These are phyloP conservation scores for Ctenosaura bakeri DNA, from an alignment of 2,797 vertebrate species.

Conservation along the genomic window DNA sequence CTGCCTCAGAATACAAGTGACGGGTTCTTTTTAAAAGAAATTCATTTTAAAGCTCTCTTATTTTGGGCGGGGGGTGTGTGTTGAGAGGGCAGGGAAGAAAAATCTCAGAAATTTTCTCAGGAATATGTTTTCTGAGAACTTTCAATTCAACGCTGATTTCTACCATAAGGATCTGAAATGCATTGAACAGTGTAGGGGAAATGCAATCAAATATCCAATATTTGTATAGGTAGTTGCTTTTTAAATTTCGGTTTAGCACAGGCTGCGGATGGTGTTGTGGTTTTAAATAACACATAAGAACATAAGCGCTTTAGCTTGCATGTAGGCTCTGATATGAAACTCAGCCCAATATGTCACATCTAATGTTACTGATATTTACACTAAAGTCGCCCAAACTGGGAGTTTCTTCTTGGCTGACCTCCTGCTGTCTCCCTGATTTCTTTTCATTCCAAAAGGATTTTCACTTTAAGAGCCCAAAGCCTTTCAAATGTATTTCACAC, in stretches of 20 bases:
- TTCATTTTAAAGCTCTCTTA: neutral
- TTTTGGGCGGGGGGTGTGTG: neutral
- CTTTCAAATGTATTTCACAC: slow-evolving; percentile 51
- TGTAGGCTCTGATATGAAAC: slow-evolving; percentile 34
- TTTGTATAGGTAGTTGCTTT: neutral
- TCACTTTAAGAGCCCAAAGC: slow-evolving; percentile 46
- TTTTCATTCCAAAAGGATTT: slow-evolving; percentile 50
- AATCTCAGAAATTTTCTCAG: neutral
- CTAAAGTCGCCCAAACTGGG: slow-evolving; percentile 16
- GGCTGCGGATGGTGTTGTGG: neutral
- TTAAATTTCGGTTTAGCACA: slow-evolving; percentile 1
- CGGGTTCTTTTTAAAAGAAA: too few relatives aligned
- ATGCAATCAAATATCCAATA: neutral
- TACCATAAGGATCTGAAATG: neutral
- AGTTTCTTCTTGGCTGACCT: slow-evolving; percentile 21
- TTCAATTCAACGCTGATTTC: neutral
- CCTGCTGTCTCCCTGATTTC: slow-evolving; percentile 40
- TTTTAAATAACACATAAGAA: slow-evolving; percentile 39
- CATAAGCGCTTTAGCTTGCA: slow-evolving; percentile 42
- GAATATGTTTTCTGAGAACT: neutral
- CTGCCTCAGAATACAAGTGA: too few relatives aligned
- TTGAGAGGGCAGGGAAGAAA: neutral
- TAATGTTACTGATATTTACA: slow-evolving; percentile 49
- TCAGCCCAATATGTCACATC: slow-evolving; percentile 23
- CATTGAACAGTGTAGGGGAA: neutral